phyloP scores from a whole-genome alignment of 2,888 invertebrate genomes.

The Hirudinaria manillensis region DNA sequence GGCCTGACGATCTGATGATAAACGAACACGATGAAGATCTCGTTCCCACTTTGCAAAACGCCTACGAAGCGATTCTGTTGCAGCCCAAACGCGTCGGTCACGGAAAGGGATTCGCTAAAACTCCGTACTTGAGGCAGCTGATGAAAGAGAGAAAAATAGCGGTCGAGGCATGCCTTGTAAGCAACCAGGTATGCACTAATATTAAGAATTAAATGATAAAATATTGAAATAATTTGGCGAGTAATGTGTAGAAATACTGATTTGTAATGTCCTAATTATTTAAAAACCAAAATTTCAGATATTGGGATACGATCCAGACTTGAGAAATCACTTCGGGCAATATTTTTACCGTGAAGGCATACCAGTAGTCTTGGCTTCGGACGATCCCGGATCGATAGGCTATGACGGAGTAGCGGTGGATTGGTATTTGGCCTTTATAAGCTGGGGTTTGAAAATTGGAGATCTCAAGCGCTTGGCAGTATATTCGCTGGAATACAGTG shows the following conservation, averaged over 20 bases:
- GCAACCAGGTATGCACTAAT: constrained; percentile 36
- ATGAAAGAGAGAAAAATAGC: constrained; percentile 33
- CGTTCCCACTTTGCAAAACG: constrained; percentile 39
- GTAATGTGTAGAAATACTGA: no score
- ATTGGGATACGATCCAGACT: constrained; percentile 39
- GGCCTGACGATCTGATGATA: constrained; percentile 39
- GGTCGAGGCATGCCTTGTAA: constrained; percentile 36
- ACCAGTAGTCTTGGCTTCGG: constrained; percentile 40
- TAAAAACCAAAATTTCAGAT: no score
- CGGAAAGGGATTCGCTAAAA: constrained; percentile 40
- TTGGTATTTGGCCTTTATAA: constrained; percentile 42
- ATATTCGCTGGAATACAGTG: constrained; percentile 40
- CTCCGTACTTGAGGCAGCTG: constrained; percentile 37
- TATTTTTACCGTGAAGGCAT: constrained; percentile 38
- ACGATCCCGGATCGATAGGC: constrained; percentile 42
- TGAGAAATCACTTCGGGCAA: constrained; percentile 40
- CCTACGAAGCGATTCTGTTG: constrained; percentile 41
- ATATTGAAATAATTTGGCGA: no score
- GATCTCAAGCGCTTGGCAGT: constrained; percentile 40
- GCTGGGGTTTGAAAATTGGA: constrained; percentile 40
- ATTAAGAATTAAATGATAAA: neutral
- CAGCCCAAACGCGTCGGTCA: constrained; percentile 41
- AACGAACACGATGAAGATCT: constrained; percentile 31
- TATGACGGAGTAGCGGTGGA: constrained; percentile 41
- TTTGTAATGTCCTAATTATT: no score